Evolutionary conservation across 2,797 vertebrate genomes (phyloP), one percentile per base, ranked within the genome.

Genomic region (Nyctibius grandis): DNA sequence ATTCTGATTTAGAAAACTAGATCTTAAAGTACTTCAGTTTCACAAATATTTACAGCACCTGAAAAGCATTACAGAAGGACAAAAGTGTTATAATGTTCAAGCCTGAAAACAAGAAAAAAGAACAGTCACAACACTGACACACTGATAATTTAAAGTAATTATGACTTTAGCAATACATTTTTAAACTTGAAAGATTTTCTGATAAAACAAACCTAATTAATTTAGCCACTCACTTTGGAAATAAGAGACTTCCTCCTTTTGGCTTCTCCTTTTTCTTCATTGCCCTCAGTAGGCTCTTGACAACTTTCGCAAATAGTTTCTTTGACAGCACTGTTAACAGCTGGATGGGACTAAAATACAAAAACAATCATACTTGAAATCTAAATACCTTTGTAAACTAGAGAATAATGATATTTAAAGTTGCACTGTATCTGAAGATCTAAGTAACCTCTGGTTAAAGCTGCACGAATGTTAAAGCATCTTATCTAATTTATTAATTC

Each of bases 211-310:
- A 23, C 28, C 20, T 40, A 77, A 54, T 59, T 54, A 70, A 40
- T 61, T 80, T 33, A 69, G 51, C 48, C 40, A 89, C 80, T 91
- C 78, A 95, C 96, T 91, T 96, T 95, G 74, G 87, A 53, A 72
- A 64, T 21, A 48, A 47, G 54, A 77, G 53, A n/a, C 38, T 96
- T 96, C 36, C 63, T 94, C 80, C 90, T 91, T 80, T 96, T 96
- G 44, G 59, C 51, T 34, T 61, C 64, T 51, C 78, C 48, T 72
- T 96, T 95, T 75, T 92, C 89, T 57, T 95, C 93, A 85, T 34
- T 88, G 70, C 70, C 91, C 45, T 96, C 96, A 57, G 70, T 40
- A 57, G 42, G 50, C 65, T 94, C 93, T 76, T 85, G 54, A 65
- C 29, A 73, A 68, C 88, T 89, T 78, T 88, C 57, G 29, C 95